phyloP scores from a whole-genome alignment of 2,113 vertebrate genomes.

The Girardinichthys multiradiatus region DNA sequence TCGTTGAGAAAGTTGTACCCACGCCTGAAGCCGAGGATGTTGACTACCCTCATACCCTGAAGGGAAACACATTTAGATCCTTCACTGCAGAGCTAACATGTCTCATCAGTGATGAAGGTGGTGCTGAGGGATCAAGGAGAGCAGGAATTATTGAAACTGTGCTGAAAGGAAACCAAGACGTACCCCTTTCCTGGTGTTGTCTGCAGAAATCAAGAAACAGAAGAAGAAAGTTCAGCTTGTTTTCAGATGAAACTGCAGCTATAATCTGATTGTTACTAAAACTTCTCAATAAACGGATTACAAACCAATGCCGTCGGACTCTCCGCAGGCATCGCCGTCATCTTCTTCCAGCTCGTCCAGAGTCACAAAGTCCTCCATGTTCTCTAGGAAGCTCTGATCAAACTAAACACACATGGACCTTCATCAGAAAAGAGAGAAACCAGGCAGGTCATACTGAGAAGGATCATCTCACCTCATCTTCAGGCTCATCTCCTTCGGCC shows the following conservation, averaged over 20 bases:
- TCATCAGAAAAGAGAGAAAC: not conserved
- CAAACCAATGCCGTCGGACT: constrained; percentile 21
- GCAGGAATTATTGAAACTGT: not conserved
- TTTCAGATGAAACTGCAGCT: not conserved
- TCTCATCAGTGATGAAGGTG: not conserved
- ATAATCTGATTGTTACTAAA: not conserved
- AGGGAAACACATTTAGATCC: not conserved
- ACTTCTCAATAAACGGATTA: too few relatives aligned
- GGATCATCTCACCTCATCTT: constrained; percentile 22
- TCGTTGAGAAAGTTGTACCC: constrained; percentile 75
- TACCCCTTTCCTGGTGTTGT: constrained; percentile 60
- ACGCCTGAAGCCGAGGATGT: constrained; percentile 78
- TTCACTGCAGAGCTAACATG: not conserved
- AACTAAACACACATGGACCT: not conserved
- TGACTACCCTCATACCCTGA: constrained; percentile 81
- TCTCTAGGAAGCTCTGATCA: constrained; percentile 85
- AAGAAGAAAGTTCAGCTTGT: not conserved
- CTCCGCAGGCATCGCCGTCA: constrained; percentile 77
- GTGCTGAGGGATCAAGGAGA: not conserved
- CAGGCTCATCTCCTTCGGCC: constrained; percentile 31
- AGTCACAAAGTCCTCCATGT: constrained; percentile 95
- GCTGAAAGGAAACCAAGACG: not conserved
- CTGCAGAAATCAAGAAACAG: constrained; percentile 44
- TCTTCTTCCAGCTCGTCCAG: constrained; percentile 92
- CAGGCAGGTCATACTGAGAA: too few relatives aligned